Evolutionary conservation across 2,888 invertebrate genomes (phyloP), one percentile per base, ranked within the genome.

Genomic region (Apamea crenata): DNA sequence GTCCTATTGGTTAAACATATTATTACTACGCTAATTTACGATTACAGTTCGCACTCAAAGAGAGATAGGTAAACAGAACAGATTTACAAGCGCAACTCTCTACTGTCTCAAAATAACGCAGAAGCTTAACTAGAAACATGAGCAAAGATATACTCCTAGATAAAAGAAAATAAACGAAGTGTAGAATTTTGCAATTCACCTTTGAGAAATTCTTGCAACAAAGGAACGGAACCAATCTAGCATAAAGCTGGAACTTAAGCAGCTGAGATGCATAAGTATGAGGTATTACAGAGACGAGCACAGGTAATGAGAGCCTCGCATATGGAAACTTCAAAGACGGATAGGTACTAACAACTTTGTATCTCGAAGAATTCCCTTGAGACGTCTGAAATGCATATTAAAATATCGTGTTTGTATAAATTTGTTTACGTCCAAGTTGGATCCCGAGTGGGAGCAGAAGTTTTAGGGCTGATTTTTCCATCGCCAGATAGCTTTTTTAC

Each of bases 231-330:
- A 77, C 72, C 61, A 73, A 78, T 83, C 79, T 72, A 80, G 77
- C 65, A 68, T 74, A 78, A 53, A 81, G 59, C 76, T 61, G 29
- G 65, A 32, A 56, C 68, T 67, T 70, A 59, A 74, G 69, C 75
- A 84, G 69, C 76, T 78, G 77, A 77, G 70, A 69, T 82, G 78
- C 74, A 71, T 79, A 84, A 79, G 74, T 70, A 78, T 81, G 69
- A 82, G 44, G 56, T 56, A 80, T 50, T 67, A 76, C 29, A 47
- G 56, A 68, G 44, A 69, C 68, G 53, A 44, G 77, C 16, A 73
- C 29, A 75, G 70, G 77, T 81, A 81, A 89, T 77, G 68, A 77
- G 72, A 59, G 61, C 6, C 71, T 71, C 44, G 76, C 70, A 76
- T 74, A 68, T 40, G 68, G 44, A 40, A 81, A 78, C 78, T 78